Conservation (phyloP, 1,140 invertebrate species). For the Calephelis nemesis region DNA sequence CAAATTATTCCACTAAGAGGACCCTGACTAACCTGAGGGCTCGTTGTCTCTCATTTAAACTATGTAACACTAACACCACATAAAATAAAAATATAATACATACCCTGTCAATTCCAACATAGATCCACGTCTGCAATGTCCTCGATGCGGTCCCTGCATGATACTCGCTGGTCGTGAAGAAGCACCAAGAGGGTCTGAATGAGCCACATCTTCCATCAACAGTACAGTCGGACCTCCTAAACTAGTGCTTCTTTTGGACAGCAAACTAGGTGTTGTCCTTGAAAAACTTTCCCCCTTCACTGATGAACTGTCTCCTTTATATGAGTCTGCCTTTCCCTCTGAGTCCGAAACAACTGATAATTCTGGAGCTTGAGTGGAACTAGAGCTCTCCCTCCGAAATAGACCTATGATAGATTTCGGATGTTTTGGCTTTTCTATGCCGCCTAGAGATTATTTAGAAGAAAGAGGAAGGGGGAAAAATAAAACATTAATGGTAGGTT, state of each 20-base stretch:
- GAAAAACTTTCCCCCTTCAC: slow-evolving; percentile 44
- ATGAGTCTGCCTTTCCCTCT: slow-evolving; percentile 68
- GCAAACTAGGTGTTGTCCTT: slow-evolving; percentile 51
- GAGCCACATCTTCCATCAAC: slow-evolving; percentile 79
- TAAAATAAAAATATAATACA: slow-evolving; percentile 35
- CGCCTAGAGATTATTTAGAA: slow-evolving; percentile 74
- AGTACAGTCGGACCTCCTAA: slow-evolving; percentile 75
- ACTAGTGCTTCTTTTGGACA: slow-evolving; percentile 71
- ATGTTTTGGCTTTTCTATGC: slow-evolving; percentile 85
- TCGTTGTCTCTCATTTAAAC: too few relatives aligned
- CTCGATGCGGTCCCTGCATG: slow-evolving; percentile 79
- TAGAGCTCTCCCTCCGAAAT: slow-evolving; percentile 83
- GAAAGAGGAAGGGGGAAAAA: slow-evolving; percentile 51
- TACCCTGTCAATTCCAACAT: slow-evolving; percentile 85
- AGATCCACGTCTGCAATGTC: slow-evolving; percentile 83
- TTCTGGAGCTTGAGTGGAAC: slow-evolving; percentile 78
- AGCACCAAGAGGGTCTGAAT: slow-evolving; percentile 79
- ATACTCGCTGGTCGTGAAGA: slow-evolving; percentile 74
- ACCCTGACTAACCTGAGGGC: too few relatives aligned
- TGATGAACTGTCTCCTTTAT: slow-evolving; percentile 52
- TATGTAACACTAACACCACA: too few relatives aligned
- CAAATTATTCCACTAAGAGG: too few relatives aligned
- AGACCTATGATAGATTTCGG: slow-evolving; percentile 86
- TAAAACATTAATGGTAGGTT: slow-evolving; percentile 46
- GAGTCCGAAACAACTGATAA: slow-evolving; percentile 71